Percentiles rank a stretch among this genome's conserved stretches.
Evolutionary conservation across 2,888 invertebrate species (phyloP).

Genomic region (Xylophagus ater): DNA sequence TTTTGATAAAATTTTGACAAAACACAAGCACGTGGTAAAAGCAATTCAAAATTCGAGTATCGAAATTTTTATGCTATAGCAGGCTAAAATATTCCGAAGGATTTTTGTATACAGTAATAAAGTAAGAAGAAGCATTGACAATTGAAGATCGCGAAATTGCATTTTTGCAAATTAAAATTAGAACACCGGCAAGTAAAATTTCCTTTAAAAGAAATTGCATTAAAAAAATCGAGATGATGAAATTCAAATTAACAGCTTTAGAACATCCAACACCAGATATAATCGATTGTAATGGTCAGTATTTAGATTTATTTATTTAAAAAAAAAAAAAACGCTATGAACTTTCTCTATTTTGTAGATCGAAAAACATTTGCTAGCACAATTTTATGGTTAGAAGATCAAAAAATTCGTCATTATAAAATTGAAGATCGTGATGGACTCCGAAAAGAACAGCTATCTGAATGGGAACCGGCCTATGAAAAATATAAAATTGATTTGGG

Average conservation of each 20-base stretch:
- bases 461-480: slow-evolving; percentile 62
- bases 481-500: slow-evolving; percentile 65
- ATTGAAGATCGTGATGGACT: slow-evolving; percentile 67
- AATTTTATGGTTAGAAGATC: slow-evolving; percentile 85
- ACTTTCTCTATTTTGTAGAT: slow-evolving; percentile 47
- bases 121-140: no score
- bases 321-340: not conserved
- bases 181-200: no score
- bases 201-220: no score
- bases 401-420: slow-evolving; percentile 79
- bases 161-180: no score
- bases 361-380: slow-evolving; percentile 66
- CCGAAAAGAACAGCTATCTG: slow-evolving; percentile 49
- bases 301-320: not conserved
- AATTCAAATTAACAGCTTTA: slow-evolving; percentile 63
- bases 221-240: slow-evolving; percentile 49
- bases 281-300: slow-evolving; percentile 59
- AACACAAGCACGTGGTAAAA: no score
- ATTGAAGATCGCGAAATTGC: no score
- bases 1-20: no score
- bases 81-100: no score
- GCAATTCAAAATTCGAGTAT: no score
- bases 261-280: slow-evolving; percentile 63
- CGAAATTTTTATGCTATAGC: no score
- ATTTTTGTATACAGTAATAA: no score